Conservation (phyloP, 1,140 invertebrate species). For the Temnothorax longispinosus region DNA sequence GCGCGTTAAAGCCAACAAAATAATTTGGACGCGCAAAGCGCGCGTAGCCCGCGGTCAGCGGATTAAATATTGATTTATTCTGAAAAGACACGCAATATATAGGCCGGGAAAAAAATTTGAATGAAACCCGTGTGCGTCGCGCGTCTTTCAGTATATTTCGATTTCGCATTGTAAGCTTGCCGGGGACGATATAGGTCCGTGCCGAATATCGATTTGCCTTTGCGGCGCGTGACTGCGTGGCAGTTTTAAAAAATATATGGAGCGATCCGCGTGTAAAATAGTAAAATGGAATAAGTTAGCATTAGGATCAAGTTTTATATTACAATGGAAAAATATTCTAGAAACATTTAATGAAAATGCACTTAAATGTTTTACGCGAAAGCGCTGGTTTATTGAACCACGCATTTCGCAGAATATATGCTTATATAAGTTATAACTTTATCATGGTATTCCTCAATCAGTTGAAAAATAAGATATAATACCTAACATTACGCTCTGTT, state of each 20-base stretch:
- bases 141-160: slow-evolving; percentile 1
- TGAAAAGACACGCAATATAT: slow-evolving; percentile 6
- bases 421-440: neutral
- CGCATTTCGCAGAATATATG: neutral
- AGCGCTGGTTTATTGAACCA: neutral
- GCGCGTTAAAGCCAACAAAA: slow-evolving; percentile 57
- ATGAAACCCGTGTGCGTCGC: neutral
- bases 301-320: neutral
- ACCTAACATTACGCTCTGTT: slow-evolving; percentile 25
- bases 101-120: slow-evolving; percentile 1
- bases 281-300: slow-evolving; percentile 7
- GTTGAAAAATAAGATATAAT: slow-evolving; percentile 4
- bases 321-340: neutral
- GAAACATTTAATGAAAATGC: neutral
- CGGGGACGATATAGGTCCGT: neutral
- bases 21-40: slow-evolving; percentile 50
- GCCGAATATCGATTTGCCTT: slow-evolving; percentile 15
- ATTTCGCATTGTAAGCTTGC: slow-evolving; percentile 2
- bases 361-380: neutral
- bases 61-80: slow-evolving; percentile 62
- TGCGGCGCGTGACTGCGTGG: neutral
- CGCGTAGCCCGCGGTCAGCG: slow-evolving; percentile 11
- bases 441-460: slow-evolving; percentile 15
- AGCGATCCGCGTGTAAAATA: neutral
- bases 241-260: neutral